phyloP scores from a whole-genome alignment of 2,888 invertebrate species.

The Miltochrista miniata region DNA sequence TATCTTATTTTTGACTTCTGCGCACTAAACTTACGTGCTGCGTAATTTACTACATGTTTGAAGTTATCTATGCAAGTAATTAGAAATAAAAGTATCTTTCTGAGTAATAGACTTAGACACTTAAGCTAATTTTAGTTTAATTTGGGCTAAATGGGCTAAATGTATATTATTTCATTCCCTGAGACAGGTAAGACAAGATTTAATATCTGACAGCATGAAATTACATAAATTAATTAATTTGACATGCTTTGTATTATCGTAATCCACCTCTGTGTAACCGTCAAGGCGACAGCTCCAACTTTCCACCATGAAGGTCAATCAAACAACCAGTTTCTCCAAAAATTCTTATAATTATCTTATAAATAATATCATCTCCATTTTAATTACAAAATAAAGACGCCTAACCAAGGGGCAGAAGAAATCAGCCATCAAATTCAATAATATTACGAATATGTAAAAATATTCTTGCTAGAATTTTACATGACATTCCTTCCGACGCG shows the following conservation, averaged over 20 bases:
- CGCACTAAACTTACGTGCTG: too few relatives aligned
- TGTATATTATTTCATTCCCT: too few relatives aligned
- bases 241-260: slow-evolving; percentile 21
- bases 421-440: slow-evolving; percentile 9
- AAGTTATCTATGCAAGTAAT: too few relatives aligned
- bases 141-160: too few relatives aligned
- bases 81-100: too few relatives aligned
- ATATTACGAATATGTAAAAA: neutral
- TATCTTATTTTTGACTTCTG: too few relatives aligned
- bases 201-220: slow-evolving; percentile 17
- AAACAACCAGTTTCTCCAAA: slow-evolving; percentile 60
- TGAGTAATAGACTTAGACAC: too few relatives aligned
- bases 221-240: slow-evolving; percentile 13
- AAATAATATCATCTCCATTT: slow-evolving; percentile 47
- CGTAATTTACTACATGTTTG: too few relatives aligned
- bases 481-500: slow-evolving; percentile 11
- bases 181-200: too few relatives aligned
- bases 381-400: slow-evolving; percentile 38
- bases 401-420: slow-evolving; percentile 19
- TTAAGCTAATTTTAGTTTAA: too few relatives aligned
- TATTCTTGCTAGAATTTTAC: neutral
- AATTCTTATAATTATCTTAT: slow-evolving; percentile 56
- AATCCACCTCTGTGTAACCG: slow-evolving; percentile 37
- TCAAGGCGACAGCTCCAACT: slow-evolving; percentile 66
- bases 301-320: slow-evolving; percentile 64